A percentile compares a stretch with the other conserved stretches of the same genome.
These are phyloP conservation scores for Sebastes steindachneri DNA, from an alignment of 2,797 vertebrate genomes.

Conservation along the genomic window DNA sequence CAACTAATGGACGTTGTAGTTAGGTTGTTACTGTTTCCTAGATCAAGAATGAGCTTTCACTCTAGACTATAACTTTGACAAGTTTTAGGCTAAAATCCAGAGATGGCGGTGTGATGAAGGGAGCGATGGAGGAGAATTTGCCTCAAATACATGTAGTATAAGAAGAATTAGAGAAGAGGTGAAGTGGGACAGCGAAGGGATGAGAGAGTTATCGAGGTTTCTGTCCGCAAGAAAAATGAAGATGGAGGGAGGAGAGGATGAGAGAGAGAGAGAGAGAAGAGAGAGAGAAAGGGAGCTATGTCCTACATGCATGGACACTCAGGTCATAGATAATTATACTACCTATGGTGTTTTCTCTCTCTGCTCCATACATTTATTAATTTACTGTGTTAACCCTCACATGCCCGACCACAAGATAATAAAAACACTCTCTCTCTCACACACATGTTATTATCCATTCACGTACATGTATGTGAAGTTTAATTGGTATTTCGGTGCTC, in stretches of 20 bases:
- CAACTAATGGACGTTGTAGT: neutral
- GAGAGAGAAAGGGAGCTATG: slow-evolving; percentile 15
- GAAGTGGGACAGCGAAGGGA: neutral
- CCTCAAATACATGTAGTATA: neutral
- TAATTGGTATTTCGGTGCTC: slow-evolving; percentile 48
- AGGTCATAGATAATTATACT: slow-evolving; percentile 57
- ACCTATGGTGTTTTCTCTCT: slow-evolving; percentile 22
- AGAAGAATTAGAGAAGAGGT: neutral
- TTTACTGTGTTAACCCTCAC: slow-evolving; percentile 32
- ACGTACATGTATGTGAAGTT: slow-evolving; percentile 40
- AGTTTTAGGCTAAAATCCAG: neutral
- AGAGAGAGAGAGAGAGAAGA: neutral
- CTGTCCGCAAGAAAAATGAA: neutral
- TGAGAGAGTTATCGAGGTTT: neutral
- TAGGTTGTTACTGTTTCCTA: neutral
- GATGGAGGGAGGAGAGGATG: neutral
- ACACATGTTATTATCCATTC: neutral
- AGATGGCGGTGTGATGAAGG: neutral
- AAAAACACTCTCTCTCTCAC: neutral
- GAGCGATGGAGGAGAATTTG: neutral
- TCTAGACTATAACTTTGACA: neutral
- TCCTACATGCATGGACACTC: slow-evolving; percentile 66
- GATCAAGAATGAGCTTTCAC: neutral
- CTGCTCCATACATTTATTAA: slow-evolving; percentile 29
- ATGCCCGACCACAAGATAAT: neutral